Evolutionary conservation across 2,888 invertebrate species (phyloP).

Genomic region (Thereva unica): DNA sequence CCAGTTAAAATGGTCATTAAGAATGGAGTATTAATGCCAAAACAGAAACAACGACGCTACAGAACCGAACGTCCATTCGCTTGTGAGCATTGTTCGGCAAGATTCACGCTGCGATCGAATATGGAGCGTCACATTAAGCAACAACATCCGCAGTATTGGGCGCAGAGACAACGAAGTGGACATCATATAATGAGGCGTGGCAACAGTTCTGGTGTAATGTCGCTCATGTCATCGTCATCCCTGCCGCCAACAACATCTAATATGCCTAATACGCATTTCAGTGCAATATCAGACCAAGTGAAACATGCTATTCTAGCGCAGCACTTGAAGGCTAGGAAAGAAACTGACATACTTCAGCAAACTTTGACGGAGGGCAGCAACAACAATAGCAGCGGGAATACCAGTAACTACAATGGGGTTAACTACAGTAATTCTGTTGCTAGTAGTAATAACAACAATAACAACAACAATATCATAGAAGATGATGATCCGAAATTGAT

Average conservation of each 20-base stretch:
- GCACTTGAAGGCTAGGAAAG: conserved; percentile 68
- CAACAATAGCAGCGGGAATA: conserved; percentile 43
- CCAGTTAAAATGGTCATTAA: conserved; percentile 84
- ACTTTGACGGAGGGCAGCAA: conserved; percentile 53
- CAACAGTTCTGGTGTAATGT: conserved; percentile 40
- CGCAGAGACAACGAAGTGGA: conserved; percentile 71
- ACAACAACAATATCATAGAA: conserved; percentile 60
- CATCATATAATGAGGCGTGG: conserved; percentile 58
- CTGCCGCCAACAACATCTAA: conserved; percentile 20
- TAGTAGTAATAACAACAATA: conserved; percentile 46
- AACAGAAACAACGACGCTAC: conserved; percentile 88
- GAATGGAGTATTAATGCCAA: conserved; percentile 87
- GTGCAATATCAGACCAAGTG: conserved; percentile 66
- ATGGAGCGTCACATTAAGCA: conserved; percentile 95
- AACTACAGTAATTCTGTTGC: neutral
- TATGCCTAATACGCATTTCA: conserved; percentile 49
- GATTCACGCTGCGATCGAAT: conserved; percentile 89
- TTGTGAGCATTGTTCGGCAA: conserved; percentile 87
- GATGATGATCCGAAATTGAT: conserved; percentile 61
- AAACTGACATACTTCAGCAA: conserved; percentile 55
- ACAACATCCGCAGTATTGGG: conserved; percentile 90
- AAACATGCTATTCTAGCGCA: conserved; percentile 79
- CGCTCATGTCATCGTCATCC: conserved; percentile 44
- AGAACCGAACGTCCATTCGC: conserved; percentile 88
- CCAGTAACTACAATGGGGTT: conserved; percentile 37